A percentile compares a stretch with the other conserved stretches of the same genome.
Conservation (phyloP, 1,140 invertebrate genomes). For the Harpegnathos saltator region DNA sequence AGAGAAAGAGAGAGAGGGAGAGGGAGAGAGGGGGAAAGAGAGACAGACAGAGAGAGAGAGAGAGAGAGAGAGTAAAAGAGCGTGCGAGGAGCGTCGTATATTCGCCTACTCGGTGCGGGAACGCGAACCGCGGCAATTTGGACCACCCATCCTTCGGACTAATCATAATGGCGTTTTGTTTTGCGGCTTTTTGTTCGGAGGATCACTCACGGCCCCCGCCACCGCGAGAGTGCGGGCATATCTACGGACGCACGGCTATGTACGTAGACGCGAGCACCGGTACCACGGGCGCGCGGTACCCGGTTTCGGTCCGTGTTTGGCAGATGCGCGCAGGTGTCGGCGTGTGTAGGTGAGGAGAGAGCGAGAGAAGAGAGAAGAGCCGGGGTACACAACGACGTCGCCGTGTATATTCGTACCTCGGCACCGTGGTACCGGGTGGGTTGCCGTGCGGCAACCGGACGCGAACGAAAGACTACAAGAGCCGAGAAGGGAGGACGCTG, state of each 20-base stretch:
- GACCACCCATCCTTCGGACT: conserved; percentile 83
- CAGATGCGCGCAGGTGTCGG: not conserved
- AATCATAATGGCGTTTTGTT: conserved; percentile 85
- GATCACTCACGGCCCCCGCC: conserved; percentile 52
- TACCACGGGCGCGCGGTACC: too few relatives aligned
- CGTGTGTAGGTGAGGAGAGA: conserved; percentile 12
- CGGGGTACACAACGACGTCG: conserved; percentile 22
- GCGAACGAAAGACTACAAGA: conserved; percentile 29
- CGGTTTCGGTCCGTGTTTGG: conserved; percentile 12
- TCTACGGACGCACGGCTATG: not conserved
- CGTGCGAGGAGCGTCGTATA: conserved; percentile 13
- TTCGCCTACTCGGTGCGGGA: conserved; percentile 41
- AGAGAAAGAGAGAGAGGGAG: not conserved
- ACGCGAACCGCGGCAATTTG: conserved; percentile 77
- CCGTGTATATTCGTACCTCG: conserved; percentile 21
- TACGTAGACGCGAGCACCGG: conserved; percentile 21
- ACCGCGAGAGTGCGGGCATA: conserved; percentile 21
- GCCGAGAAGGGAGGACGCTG: conserved; percentile 5
- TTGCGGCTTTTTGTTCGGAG: conserved; percentile 79
- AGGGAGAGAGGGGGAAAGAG: not conserved
- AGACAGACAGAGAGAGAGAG: not conserved
- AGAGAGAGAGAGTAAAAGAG: not conserved
- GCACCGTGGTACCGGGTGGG: not conserved
- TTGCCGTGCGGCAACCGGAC: not conserved
- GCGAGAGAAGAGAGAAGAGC: too few relatives aligned